Evolutionary conservation across 2,888 invertebrate species (phyloP).

Genomic region (Andrena flavipes): DNA sequence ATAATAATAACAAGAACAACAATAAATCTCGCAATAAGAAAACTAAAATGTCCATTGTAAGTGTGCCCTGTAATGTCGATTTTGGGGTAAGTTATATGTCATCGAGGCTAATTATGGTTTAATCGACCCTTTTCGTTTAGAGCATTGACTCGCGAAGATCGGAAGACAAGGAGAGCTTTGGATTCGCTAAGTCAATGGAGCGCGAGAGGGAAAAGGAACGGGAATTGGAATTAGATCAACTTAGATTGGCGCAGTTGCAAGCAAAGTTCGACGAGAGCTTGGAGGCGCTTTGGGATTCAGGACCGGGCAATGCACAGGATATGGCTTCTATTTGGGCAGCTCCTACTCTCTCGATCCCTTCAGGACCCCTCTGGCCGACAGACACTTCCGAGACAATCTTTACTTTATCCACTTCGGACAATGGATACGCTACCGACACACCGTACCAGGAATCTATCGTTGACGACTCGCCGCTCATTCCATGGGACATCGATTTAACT

Average conservation of each 20-base stretch:
- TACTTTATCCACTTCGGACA: constrained; percentile 76
- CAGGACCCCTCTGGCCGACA: constrained; percentile 82
- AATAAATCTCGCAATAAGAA: constrained; percentile 79
- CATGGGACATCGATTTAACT: constrained; percentile 82
- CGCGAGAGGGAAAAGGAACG: constrained; percentile 79
- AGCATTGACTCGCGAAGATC: constrained; percentile 74
- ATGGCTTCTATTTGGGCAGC: constrained; percentile 84
- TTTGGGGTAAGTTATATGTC: neutral
- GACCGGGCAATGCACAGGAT: constrained; percentile 84
- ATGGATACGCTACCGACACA: constrained; percentile 72
- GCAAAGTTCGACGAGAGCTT: constrained; percentile 90
- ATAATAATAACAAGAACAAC: constrained; percentile 74
- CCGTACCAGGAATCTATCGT: constrained; percentile 78
- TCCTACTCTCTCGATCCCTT: constrained; percentile 82
- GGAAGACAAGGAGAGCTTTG: constrained; percentile 80
- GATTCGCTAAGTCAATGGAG: constrained; percentile 82
- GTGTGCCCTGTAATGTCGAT: constrained; percentile 39
- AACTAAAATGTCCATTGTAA: constrained; percentile 81
- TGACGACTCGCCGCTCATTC: constrained; percentile 81
- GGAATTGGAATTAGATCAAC: constrained; percentile 84
- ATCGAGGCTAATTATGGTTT: neutral
- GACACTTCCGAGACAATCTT: constrained; percentile 77
- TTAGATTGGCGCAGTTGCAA: constrained; percentile 87
- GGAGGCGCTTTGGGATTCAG: constrained; percentile 88
- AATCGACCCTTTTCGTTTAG: constrained; percentile 46